A percentile compares a stretch with the other conserved stretches of the same genome.
Conservation (phyloP, 2,888 invertebrate genomes). For the Cylloceria caligata region DNA sequence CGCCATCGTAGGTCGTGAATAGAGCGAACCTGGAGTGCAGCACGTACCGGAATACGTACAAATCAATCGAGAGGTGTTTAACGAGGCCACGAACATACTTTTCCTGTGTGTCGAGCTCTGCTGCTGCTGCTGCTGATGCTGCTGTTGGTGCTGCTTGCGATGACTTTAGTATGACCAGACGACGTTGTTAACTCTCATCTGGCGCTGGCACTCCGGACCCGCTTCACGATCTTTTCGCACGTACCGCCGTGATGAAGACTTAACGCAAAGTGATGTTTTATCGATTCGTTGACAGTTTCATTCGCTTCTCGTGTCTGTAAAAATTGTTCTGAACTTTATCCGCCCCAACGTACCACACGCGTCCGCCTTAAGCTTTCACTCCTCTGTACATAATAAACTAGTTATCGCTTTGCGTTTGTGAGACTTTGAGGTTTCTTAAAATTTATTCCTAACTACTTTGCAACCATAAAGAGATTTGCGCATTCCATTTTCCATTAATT, state of each 20-base stretch:
- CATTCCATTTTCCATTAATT: constrained; percentile 15
- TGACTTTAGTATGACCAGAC: constrained; percentile 31
- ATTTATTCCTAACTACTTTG: not conserved
- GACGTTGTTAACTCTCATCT: constrained; percentile 53
- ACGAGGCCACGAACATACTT: constrained; percentile 54
- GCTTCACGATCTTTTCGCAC: constrained; percentile 33
- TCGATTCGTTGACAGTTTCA: constrained; percentile 70
- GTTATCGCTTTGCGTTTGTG: constrained; percentile 30
- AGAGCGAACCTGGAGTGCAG: not conserved
- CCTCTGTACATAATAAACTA: not conserved
- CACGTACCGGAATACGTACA: constrained; percentile 51
- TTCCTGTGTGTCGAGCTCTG: constrained; percentile 35
- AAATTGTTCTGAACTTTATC: constrained; percentile 66
- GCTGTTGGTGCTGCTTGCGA: no score
- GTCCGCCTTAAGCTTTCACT: constrained; percentile 49
- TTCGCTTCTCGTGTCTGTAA: constrained; percentile 67
- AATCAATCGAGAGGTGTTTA: constrained; percentile 63
- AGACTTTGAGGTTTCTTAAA: not conserved
- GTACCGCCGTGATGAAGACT: constrained; percentile 50
- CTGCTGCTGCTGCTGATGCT: no score
- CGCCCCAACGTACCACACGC: constrained; percentile 52
- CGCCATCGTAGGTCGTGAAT: constrained; percentile 7
- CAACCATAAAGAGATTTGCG: not conserved
- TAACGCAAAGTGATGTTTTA: constrained; percentile 65
- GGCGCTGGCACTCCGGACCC: constrained; percentile 20